Conservation (phyloP, 2,113 vertebrate genomes). For the Arothron firmamentum region DNA sequence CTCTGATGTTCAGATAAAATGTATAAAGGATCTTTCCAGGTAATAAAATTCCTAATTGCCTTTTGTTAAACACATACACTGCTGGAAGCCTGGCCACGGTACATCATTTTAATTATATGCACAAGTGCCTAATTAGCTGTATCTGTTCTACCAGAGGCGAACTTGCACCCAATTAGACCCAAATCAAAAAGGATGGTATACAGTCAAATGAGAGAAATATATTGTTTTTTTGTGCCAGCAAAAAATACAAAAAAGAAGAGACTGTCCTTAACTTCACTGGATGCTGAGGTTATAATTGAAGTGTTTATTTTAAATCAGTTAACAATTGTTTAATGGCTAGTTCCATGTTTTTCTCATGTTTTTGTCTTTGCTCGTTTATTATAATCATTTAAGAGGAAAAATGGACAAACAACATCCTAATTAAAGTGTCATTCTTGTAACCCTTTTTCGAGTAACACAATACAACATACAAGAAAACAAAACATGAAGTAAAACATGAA, state of each 20-base stretch:
- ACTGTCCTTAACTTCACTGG: conserved; percentile 34
- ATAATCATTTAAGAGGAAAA: too few relatives aligned
- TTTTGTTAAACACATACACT: conserved; percentile 68
- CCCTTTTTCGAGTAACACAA: conserved; percentile 41
- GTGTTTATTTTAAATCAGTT: conserved; percentile 59
- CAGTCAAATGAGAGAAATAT: conserved; percentile 31
- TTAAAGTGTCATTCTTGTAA: conserved; percentile 19
- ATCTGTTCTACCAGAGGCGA: conserved; percentile 75
- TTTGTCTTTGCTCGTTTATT: too few relatives aligned
- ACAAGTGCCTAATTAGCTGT: conserved; percentile 75
- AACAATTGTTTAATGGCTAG: conserved; percentile 2
- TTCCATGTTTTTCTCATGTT: too few relatives aligned
- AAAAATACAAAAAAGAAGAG: conserved; percentile 51
- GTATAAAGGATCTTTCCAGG: conserved; percentile 69
- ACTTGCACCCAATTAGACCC: conserved; percentile 70
- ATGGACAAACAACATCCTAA: too few relatives aligned
- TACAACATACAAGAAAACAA: conserved; percentile 15
- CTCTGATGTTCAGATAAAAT: conserved; percentile 48
- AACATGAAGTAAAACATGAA: too few relatives aligned
- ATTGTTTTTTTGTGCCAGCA: conserved; percentile 48
- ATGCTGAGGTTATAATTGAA: conserved; percentile 54
- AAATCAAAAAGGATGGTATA: conserved; percentile 66
- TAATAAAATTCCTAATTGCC: conserved; percentile 72
- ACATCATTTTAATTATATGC: conserved; percentile 75
- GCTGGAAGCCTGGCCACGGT: conserved; percentile 63